Conservation (phyloP, 2,888 invertebrate species). For the Lithophane ornitopus region DNA sequence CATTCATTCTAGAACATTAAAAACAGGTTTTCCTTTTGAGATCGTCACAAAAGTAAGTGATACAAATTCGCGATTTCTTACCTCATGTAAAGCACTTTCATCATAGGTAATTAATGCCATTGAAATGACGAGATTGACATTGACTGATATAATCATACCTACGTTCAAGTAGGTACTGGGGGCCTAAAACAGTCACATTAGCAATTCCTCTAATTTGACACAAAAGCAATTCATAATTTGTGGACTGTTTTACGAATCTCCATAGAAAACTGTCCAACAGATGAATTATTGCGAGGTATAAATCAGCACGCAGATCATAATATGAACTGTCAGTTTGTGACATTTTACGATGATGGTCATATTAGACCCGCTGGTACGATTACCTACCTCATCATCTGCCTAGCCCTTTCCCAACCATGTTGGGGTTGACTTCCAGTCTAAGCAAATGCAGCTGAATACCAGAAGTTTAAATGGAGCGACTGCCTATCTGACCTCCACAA, state of each 20-base stretch:
- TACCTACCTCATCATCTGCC: neutral
- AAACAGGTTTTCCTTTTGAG: conserved; percentile 21
- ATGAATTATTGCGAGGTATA: too few relatives aligned
- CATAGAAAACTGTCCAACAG: too few relatives aligned
- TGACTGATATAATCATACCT: conserved; percentile 7
- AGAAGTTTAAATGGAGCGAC: neutral
- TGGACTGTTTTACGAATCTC: too few relatives aligned
- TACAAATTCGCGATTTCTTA: neutral
- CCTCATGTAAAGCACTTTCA: neutral
- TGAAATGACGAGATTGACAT: neutral
- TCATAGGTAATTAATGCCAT: neutral
- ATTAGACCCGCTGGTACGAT: too few relatives aligned
- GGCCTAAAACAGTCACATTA: too few relatives aligned
- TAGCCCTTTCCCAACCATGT: neutral
- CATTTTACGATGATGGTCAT: too few relatives aligned
- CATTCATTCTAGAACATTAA: conserved; percentile 29
- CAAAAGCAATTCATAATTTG: too few relatives aligned
- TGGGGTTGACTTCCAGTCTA: neutral
- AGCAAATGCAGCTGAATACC: neutral
- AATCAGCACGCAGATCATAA: too few relatives aligned
- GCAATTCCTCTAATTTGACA: too few relatives aligned
- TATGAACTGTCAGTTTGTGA: too few relatives aligned
- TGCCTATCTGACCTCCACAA: neutral
- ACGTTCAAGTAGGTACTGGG: neutral
- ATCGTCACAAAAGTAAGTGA: neutral